Evolutionary conservation across 2,888 invertebrate species (phyloP), one percentile per base, ranked within the genome.

Genomic region (Hydropsyche betteni): DNA sequence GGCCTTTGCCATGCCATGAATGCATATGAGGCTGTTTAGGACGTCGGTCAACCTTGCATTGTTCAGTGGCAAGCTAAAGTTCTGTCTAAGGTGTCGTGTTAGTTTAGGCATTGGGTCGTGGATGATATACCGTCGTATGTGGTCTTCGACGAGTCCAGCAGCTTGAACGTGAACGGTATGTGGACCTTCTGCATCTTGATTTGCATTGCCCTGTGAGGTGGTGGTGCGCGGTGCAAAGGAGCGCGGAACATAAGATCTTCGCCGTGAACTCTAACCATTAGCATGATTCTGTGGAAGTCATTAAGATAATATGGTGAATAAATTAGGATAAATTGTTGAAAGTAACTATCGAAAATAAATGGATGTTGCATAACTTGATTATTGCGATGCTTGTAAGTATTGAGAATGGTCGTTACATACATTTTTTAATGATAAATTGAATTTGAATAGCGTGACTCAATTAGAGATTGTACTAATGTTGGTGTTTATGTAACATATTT

Each of bases 161-260:
- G 86, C 82, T 93, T 93, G 86, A 94, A 93, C 14, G 93, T 93
- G 86, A 93, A 94, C 12, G 93, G 93, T 83, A 94, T 93, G 85
- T 93, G 93, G 16, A 94, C 93, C 83, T 93, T 90, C 89, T 93
- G 93, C 93, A 94, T 93, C 82, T 93, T 91, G 84, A 94, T 91
- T 81, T 93, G 90, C 0, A 93, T 93, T 71, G 93, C 92, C 81
- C 91, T 88, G 81, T 89, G 89, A 74, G 87, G 83, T 69, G 88
- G 86, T 36, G 87, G 84, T 84, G 83, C 80, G 83, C 86, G 83
- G 85, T 82, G 81, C 83, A 86, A 83, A 87, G 88, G 84, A 81
- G 88, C 82, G 83, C 89, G 84, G 83, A 86, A 85, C 0, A 86
- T 84, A 8, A 84, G 84, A 80, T 92, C 92, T 81, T 93, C 93